phyloP scores from a whole-genome alignment of 2,888 invertebrate genomes.

The Phania funesta region DNA sequence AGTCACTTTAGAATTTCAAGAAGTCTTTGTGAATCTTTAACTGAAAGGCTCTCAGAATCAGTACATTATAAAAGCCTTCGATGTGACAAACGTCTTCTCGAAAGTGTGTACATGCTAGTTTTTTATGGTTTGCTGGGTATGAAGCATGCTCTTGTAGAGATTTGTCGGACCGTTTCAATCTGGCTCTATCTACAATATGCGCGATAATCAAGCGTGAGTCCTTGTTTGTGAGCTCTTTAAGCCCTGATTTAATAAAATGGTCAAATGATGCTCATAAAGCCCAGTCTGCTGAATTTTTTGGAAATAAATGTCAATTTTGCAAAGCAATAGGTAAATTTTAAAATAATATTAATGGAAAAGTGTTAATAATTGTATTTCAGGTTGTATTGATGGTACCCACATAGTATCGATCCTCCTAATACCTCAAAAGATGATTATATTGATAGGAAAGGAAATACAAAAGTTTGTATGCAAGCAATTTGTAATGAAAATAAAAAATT shows the following conservation, averaged over 20 bases:
- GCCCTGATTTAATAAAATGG: too few relatives aligned
- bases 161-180: not conserved
- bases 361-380: not conserved
- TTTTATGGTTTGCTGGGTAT: slow-evolving; percentile 6
- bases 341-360: not conserved
- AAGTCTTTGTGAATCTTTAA: not conserved
- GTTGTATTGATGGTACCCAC: not conserved
- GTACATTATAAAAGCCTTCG: not conserved
- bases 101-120: not conserved
- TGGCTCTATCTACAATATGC: too few relatives aligned
- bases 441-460: slow-evolving; percentile 19
- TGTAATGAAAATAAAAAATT: slow-evolving; percentile 48
- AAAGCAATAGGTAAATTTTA: not conserved
- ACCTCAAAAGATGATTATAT: slow-evolving; percentile 37
- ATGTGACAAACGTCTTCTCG: not conserved
- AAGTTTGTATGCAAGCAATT: not conserved
- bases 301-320: not conserved
- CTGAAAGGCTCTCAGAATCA: not conserved
- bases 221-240: too few relatives aligned
- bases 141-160: not conserved
- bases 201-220: too few relatives aligned
- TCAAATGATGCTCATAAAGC: not conserved
- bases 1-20: too few relatives aligned
- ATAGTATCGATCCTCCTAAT: not conserved
- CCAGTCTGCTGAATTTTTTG: not conserved